Base-by-base conservation (phyloP, 2,113 vertebrate species). In the Zapornia atra region DNA sequence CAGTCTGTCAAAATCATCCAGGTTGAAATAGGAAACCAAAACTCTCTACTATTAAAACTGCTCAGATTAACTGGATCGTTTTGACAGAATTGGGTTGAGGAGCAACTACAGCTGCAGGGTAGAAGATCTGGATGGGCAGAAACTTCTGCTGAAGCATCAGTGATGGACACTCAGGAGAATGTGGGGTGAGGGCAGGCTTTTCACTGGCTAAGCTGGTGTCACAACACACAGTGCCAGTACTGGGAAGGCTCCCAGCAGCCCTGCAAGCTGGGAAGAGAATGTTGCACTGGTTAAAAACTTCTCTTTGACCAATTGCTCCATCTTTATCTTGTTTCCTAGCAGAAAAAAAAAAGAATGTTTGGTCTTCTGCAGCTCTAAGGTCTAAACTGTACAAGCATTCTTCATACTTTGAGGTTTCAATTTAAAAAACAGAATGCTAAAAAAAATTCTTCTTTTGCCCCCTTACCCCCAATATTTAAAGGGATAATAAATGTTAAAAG, bases 1-100 rank as follows among this genome's bases (percentile, higher is more conserved):
- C 95, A 86, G 95, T 96, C 95, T 96, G 94, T 96, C 93, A 96
- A 72, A 95, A 91, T 19, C 86, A 92, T 38, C 76, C 96, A 94
- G 94, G 80, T 21, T 44, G 19, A 34, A 16, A 34, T 73, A 90
- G 57, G 64, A 81, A 95, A 70, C 46, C 64, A 88, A 79, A 92
- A 75, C 1, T 34, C 25, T 78, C 83, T 28, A 5, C 91, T 92
- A 81, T 60, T 46, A 38, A 70, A 88, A 94, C 68, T 33, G 31
- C n/a, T 70, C 3, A 12, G 31, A 90, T 86, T 81, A 66, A 57
- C 59, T 66, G 82, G 54, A 86, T 93, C 68, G 70, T 66, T 77
- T 56, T 94, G 95, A 95, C 95, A 93, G 95, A 96, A 94, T 4
- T 86, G 88, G 94, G 94, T 95, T 90, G 86, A 92, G 50, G n/a